phyloP scores from a whole-genome alignment of 2,888 invertebrate species.

The Tipula helvola region DNA sequence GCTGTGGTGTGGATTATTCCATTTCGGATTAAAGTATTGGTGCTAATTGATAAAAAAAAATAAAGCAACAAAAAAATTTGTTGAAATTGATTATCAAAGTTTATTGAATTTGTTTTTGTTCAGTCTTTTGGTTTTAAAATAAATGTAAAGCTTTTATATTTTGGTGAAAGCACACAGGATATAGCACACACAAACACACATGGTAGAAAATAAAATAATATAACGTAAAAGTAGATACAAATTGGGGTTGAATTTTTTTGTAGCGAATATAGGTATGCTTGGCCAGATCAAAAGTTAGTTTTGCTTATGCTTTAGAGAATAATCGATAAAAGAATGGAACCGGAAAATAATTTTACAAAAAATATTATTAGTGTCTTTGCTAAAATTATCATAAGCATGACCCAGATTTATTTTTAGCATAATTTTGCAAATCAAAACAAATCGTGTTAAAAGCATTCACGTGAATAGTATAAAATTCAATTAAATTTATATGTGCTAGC shows the following conservation, averaged over 20 bases:
- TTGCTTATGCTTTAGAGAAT: neutral
- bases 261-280: neutral
- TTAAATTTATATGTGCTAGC: neutral
- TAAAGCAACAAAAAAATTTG: neutral
- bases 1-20: neutral
- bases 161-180: neutral
- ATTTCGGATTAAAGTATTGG: neutral
- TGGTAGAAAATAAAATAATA: neutral
- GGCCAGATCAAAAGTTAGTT: neutral
- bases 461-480: neutral
- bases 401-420: neutral
- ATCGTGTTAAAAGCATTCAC: neutral
- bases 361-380: neutral
- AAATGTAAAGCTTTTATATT: neutral
- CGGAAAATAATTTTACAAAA: neutral
- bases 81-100: neutral
- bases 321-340: neutral
- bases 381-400: neutral
- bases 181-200: neutral
- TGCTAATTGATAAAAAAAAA: neutral
- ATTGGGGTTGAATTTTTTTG: neutral
- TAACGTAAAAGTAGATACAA: neutral
- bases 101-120: neutral
- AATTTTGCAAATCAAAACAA: neutral
- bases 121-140: neutral